These are phyloP conservation scores for Phalloptychus januarius DNA, from an alignment of 2,797 vertebrate genomes.

Conservation along the genomic window DNA sequence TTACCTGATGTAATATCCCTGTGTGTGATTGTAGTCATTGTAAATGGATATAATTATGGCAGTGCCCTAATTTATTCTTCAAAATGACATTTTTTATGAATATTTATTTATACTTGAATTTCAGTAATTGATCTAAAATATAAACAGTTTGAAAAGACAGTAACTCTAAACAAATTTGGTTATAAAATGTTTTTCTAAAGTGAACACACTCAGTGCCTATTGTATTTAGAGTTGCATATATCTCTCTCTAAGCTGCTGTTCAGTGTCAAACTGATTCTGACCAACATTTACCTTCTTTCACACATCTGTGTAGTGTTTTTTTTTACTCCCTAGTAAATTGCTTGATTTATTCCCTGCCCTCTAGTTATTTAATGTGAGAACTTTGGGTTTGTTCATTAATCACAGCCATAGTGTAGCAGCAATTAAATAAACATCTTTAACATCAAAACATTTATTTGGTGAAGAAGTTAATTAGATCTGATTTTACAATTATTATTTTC, in stretches of 20 bases:
- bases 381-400: conserved; percentile 4
- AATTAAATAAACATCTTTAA: background rate
- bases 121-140: background rate
- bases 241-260: background rate
- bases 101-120: background rate
- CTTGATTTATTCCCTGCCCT: background rate
- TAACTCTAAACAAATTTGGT: too few relatives aligned
- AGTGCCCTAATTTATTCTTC: background rate
- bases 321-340: background rate
- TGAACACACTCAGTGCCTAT: background rate
- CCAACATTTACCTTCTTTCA: conserved; percentile 9
- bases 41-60: background rate
- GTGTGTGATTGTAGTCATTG: background rate
- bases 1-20: background rate
- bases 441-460: conserved; percentile 2
- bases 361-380: background rate
- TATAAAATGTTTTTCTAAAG: too few relatives aligned
- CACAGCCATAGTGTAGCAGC: background rate
- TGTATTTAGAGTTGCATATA: background rate
- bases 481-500: background rate
- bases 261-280: conserved; percentile 28
- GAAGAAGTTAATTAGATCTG: conserved; percentile 5
- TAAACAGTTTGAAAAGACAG: too few relatives aligned
- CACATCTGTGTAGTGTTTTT: background rate
- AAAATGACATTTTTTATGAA: background rate